Conservation (phyloP, 2,888 invertebrate genomes). For the Rhodophaea formosa region DNA sequence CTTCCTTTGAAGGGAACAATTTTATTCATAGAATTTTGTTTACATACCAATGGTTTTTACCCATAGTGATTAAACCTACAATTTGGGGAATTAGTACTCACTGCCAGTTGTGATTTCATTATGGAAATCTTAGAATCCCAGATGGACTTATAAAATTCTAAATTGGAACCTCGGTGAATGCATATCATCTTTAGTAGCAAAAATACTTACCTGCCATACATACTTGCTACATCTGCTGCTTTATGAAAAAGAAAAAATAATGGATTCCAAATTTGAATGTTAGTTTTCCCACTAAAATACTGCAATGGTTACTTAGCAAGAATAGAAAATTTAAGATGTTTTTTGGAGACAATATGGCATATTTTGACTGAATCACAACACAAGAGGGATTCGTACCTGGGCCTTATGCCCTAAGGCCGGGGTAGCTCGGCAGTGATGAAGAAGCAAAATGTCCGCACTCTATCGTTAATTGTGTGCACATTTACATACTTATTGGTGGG, state of each 20-base stretch:
- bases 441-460: constrained; percentile 99
- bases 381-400: constrained; percentile 45
- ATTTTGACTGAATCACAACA: constrained; percentile 44
- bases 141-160: constrained; percentile 30
- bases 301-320: constrained; percentile 59
- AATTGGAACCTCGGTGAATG: constrained; percentile 34
- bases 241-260: constrained; percentile 40
- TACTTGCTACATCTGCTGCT: constrained; percentile 35
- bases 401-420: constrained; percentile 64
- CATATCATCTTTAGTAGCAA: constrained; percentile 52
- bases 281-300: constrained; percentile 28
- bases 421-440: constrained; percentile 89
- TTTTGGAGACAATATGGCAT: constrained; percentile 44
- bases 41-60: constrained; percentile 33
- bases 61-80: constrained; percentile 23
- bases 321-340: constrained; percentile 19
- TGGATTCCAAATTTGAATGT: constrained; percentile 44
- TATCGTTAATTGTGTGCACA: constrained; percentile 99
- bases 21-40: constrained; percentile 60
- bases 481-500: constrained; percentile 99
- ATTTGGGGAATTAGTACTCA: constrained; percentile 23
- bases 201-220: constrained; percentile 28
- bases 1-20: constrained; percentile 70
- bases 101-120: constrained; percentile 48
- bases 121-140: constrained; percentile 35